These are phyloP conservation scores for Crotalus horridus DNA, from an alignment of 2,113 vertebrate species.

Conservation along the genomic window DNA sequence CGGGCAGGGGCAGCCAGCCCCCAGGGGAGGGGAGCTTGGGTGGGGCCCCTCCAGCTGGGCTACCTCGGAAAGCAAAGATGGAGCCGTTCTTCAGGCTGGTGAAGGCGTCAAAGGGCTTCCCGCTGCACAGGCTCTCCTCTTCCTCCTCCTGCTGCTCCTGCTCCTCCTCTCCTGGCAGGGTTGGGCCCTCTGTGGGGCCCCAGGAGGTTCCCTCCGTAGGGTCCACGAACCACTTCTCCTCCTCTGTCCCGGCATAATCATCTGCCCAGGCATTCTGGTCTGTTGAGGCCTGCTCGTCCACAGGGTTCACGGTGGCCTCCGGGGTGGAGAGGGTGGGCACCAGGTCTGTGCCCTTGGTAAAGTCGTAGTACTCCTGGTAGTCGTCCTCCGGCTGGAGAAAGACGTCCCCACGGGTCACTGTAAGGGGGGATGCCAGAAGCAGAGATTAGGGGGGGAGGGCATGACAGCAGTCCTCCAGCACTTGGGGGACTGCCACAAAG, in stretches of 20 bases:
- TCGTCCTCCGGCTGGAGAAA: conserved; percentile 85
- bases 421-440: background rate
- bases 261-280: rapidly evolving
- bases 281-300: rapidly evolving
- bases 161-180: background rate
- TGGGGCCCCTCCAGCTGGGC: background rate
- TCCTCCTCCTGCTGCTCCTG: background rate
- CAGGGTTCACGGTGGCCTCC: rapidly evolving
- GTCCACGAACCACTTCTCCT: rapidly evolving
- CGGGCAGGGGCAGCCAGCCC: background rate
- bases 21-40: background rate
- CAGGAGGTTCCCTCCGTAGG: too few relatives aligned
- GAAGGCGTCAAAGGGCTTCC: conserved; percentile 85
- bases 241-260: background rate
- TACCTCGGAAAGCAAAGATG: conserved; percentile 91
- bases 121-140: conserved; percentile 74
- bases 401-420: conserved; percentile 87
- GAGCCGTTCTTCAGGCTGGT: conserved; percentile 91
- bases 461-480: background rate
- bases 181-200: background rate
- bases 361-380: conserved; percentile 52
- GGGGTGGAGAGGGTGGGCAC: rapidly evolving
- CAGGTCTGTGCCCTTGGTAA: rapidly evolving
- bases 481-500: background rate
- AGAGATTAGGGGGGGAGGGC: background rate